Base-by-base conservation (phyloP, 92 coral and sea anemone species). In the Porites cylindrica region DNA sequence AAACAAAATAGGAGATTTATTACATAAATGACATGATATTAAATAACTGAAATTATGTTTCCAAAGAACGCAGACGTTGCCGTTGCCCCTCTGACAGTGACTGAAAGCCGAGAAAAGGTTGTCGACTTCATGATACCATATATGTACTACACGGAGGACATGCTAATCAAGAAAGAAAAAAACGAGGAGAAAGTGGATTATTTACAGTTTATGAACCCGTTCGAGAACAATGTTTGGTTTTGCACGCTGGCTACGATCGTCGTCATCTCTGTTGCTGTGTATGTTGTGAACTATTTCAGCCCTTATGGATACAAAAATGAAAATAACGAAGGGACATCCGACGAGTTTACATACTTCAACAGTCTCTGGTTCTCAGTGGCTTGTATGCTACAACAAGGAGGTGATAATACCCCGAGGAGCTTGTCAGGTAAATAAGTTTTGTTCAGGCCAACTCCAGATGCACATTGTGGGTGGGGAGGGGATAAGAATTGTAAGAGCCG, bases 331-430 rank as follows among this genome's bases (percentile, higher is more conserved):
- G 94, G 97, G 1, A 89, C 91, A 0, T 93, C 95, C 2, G 89
- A 66, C 19, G 97, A 94, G 89, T 94, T 94, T 54, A 91, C 59
- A 72, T 60, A 90, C 51, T 91, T 94, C 72, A 94, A 94, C 75
- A 94, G 97, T 65, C 75, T 94, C 54, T 94, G 97, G 97, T 94
- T 94, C 89, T 83, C 97, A 3, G 63, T 94, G 70, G 95, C 97
- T 11, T 94, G 93, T 8, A 94, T 91, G 97, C 77, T 96, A 24
- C 95, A 93, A 26, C 98, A 96, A 67, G 98, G 98, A 18, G 95
- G 93, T n/a, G 98, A 93, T 72, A 87, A 96, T 78, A 92, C 95
- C 4, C 97, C 97, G 6, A 94, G 81, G 60, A 91, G 88, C 51
- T 75, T 94, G 21, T 94, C 97, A 94, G 93, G 97, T 94, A 86